Conservation (phyloP, 2,797 vertebrate species). For the Limosa lapponica region DNA sequence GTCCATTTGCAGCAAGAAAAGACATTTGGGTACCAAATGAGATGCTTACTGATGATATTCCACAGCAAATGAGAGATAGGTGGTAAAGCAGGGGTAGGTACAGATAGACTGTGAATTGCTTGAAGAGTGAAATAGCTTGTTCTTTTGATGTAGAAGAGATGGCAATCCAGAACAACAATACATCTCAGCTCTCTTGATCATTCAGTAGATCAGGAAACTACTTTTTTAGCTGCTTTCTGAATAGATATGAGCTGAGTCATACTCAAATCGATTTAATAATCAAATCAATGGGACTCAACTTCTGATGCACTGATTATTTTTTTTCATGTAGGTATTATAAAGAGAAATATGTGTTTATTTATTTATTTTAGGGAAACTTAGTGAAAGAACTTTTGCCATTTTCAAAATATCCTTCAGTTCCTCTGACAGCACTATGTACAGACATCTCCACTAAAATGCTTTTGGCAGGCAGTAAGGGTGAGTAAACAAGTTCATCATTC, state of each 20-base stretch:
- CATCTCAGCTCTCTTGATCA: not conserved
- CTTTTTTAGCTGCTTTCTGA: not conserved
- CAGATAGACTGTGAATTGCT: not conserved
- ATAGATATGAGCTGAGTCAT: not conserved
- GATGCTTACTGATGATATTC: not conserved
- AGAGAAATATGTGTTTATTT: not conserved
- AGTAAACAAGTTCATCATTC: slow-evolving; percentile 8
- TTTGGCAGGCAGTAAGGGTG: slow-evolving; percentile 71
- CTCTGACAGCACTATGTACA: slow-evolving; percentile 66
- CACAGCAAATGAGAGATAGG: not conserved
- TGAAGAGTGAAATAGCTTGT: not conserved
- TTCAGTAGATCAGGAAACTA: not conserved
- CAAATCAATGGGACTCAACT: not conserved
- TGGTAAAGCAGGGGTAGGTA: not conserved
- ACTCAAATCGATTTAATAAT: not conserved
- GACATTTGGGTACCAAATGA: not conserved
- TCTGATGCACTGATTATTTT: not conserved
- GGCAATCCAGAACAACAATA: not conserved
- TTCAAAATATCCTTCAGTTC: slow-evolving; percentile 70
- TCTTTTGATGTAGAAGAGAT: not conserved
- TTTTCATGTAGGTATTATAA: not conserved
- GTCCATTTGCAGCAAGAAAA: not conserved
- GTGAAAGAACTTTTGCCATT: slow-evolving; percentile 74
- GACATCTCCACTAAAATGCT: slow-evolving; percentile 58
- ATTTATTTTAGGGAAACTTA: slow-evolving; percentile 68